Conservation (phyloP, 1,140 invertebrate genomes). For the Pseudomyrmex concolor region DNA sequence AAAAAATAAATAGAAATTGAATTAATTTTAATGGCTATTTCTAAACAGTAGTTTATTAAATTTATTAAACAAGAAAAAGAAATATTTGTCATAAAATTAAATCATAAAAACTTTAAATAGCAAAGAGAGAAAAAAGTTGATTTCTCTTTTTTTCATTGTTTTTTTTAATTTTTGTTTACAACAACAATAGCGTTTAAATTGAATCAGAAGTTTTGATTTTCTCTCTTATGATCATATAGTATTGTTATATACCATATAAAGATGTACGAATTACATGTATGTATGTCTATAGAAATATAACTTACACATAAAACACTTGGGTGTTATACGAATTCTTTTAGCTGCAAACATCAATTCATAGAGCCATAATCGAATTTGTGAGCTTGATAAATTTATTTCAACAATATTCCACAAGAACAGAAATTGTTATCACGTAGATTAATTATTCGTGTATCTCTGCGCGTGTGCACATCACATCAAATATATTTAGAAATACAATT, state of each 20-base stretch:
- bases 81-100: neutral
- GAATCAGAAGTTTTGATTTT: constrained; percentile 27
- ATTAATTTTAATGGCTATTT: too few species aligned
- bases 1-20: too few species aligned
- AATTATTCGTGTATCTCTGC: constrained; percentile 1
- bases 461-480: constrained; percentile 40
- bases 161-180: constrained; percentile 51
- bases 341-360: constrained; percentile 23
- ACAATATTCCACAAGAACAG: neutral
- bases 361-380: constrained; percentile 30
- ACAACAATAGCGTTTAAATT: constrained; percentile 25
- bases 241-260: constrained; percentile 49
- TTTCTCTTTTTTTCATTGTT: neutral
- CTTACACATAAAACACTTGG: constrained; percentile 25
- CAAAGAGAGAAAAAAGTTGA: neutral
- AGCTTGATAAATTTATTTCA: neutral
- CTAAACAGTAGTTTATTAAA: too few species aligned
- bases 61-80: too few species aligned
- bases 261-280: constrained; percentile 29
- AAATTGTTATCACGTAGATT: constrained; percentile 5
- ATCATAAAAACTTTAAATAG: neutral
- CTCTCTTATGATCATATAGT: constrained; percentile 3
- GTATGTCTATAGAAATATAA: constrained; percentile 48
- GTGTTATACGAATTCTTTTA: constrained; percentile 29
- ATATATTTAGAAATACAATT: constrained; percentile 51